phyloP scores from a whole-genome alignment of 2,113 vertebrate genomes.

The Ploceus nigricollis region DNA sequence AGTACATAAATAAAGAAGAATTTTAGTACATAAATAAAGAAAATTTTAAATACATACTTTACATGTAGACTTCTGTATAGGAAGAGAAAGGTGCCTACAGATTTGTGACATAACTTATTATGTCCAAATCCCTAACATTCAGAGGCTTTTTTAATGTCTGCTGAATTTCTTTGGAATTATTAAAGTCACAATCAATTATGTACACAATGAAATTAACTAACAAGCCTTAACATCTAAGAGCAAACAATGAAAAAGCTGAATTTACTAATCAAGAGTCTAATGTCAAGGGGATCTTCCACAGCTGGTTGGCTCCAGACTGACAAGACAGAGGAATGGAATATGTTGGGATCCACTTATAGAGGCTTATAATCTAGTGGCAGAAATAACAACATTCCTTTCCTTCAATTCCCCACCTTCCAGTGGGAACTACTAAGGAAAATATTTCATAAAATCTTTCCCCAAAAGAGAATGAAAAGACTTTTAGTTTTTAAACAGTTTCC shows the following conservation, averaged over 20 bases:
- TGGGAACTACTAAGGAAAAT: not conserved
- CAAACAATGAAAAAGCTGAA: not conserved
- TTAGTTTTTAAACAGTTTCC: not conserved
- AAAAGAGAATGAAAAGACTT: not conserved
- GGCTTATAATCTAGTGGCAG: not conserved
- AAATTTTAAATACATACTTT: not conserved
- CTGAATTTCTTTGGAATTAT: not conserved
- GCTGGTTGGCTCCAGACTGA: not conserved
- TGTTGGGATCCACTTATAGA: not conserved
- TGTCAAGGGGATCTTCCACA: not conserved
- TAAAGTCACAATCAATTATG: not conserved
- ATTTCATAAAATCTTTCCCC: not conserved
- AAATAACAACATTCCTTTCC: not conserved
- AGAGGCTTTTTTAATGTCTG: not conserved
- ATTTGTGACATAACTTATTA: not conserved
- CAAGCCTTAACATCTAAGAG: not conserved
- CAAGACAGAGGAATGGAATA: not conserved
- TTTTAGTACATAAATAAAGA: not conserved
- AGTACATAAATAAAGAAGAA: not conserved
- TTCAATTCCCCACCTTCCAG: not conserved
- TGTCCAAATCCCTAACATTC: not conserved
- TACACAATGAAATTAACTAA: not conserved
- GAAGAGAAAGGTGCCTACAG: not conserved
- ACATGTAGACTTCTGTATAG: not conserved
- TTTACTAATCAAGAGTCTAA: not conserved